phyloP scores from a whole-genome alignment of 30 jellyfish, hydroid and myxozoan genomes.

The Mastigias papua region DNA sequence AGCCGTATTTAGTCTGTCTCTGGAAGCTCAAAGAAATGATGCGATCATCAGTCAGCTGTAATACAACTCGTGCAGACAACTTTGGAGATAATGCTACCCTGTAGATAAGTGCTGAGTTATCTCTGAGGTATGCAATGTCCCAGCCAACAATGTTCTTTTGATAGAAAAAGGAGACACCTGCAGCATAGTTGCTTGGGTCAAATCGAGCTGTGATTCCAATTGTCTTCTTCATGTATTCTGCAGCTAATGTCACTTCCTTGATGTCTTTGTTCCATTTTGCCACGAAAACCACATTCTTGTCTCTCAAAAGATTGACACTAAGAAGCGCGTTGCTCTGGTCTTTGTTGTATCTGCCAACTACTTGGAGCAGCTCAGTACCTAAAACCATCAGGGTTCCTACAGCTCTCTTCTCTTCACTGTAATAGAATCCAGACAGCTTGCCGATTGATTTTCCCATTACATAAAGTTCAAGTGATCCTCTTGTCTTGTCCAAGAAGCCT shows the following conservation, averaged over 20 bases:
- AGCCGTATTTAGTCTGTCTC: conserved; percentile 46
- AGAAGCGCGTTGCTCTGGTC: conserved; percentile 46
- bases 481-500: conserved; percentile 31
- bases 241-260: conserved; percentile 70
- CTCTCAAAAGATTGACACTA: conserved; percentile 50
- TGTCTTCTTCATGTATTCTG: conserved; percentile 61
- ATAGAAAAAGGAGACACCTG: conserved; percentile 75
- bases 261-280: conserved; percentile 65
- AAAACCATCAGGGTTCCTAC: not conserved
- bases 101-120: conserved; percentile 76
- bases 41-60: conserved; percentile 82
- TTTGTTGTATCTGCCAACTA: conserved; percentile 61
- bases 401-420: conserved; percentile 22
- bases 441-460: conserved; percentile 46
- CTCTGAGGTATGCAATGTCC: conserved; percentile 42
- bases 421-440: conserved; percentile 19
- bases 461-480: conserved; percentile 35
- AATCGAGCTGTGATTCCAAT: conserved; percentile 80
- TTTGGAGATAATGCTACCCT: conserved; percentile 77
- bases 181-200: conserved; percentile 67
- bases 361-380: conserved; percentile 48
- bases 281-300: conserved; percentile 66
- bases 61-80: conserved; percentile 62
- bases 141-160: conserved; percentile 70
- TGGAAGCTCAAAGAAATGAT: conserved; percentile 76